Base-by-base conservation (phyloP, 2,113 vertebrate genomes). In the Nestor notabilis region DNA sequence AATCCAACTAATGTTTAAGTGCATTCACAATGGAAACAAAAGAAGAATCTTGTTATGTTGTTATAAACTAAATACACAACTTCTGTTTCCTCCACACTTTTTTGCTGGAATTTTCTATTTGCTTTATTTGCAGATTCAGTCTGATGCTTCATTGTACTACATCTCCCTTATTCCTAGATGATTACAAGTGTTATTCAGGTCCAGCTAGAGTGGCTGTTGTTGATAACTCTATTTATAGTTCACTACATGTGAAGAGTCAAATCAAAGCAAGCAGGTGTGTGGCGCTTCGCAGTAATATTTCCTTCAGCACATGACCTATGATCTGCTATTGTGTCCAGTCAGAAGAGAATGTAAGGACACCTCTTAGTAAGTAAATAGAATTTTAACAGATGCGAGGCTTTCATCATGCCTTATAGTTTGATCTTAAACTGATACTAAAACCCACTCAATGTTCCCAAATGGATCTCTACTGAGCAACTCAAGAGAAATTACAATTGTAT, bases 31-130 rank as follows among this genome's bases (percentile, higher is more conserved):
- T 3, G n/a, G 12, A 52, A 75, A 75, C 13, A 47, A 69, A 35
- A 25, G 7, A 17, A 11, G 0, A 47, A 52, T 41, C 17, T 5
- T 37, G 1, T 49, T 47, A 8, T 7, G 12, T 50, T 24, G 2
- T 17, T 63, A 13, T 63, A 84, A 75, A 43, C 6, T 33, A 58
- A 75, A 70, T 28, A n/a, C 16, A 63, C 4, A 50, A 41, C 35
- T 76, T 85, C 27, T 60, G 2, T 25, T 75, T 90, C 5, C 37
- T 76, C 35, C 9, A 17, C 33, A 58, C 1, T 12, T 66, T 7
- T 77, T 83, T 46, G 15, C 15, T 63, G 28, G 43, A 72, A 28
- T 69, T 80, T 86, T 84, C 11, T 37, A 2, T 55, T 55, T 50
- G 3, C 3, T 80, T 89, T 75, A 43, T 80, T 77, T 86, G 8